These are phyloP conservation scores for Aurelia aurita DNA, from an alignment of 30 jellyfish, hydroid and myxozoan genomes.

Conservation along the genomic window DNA sequence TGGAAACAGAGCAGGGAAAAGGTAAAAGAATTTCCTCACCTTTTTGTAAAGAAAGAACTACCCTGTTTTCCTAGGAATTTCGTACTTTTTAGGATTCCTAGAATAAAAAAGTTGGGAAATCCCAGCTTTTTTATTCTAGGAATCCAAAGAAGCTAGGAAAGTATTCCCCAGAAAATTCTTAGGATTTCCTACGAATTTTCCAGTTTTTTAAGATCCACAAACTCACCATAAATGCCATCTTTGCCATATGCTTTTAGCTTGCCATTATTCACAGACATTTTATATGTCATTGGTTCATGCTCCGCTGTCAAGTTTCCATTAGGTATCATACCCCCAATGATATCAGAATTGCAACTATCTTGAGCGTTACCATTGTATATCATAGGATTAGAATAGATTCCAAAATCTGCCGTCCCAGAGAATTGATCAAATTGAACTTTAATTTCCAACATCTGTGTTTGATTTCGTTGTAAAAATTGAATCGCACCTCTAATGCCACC, in stretches of 20 bases:
- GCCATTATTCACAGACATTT: constrained; percentile 18
- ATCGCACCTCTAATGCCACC: constrained; percentile 64
- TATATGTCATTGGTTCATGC: constrained; percentile 52
- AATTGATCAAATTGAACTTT: constrained; percentile 50
- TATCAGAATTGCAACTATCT: constrained; percentile 56
- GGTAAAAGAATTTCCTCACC: too few relatives aligned
- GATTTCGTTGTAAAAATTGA: constrained; percentile 39
- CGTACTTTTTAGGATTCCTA: too few relatives aligned
- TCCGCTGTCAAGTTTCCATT: constrained; percentile 62
- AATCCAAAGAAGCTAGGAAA: too few relatives aligned
- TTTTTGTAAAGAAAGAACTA: too few relatives aligned
- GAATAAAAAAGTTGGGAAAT: too few relatives aligned
- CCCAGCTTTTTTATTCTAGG: too few relatives aligned
- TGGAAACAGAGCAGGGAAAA: too few relatives aligned
- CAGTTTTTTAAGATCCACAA: background rate
- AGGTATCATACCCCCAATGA: constrained; percentile 36
- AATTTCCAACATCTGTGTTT: constrained; percentile 38
- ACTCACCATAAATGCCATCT: constrained; percentile 55
- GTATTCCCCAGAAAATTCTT: too few relatives aligned
- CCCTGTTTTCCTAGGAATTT: too few relatives aligned
- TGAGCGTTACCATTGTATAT: constrained; percentile 53
- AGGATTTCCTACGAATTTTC: too few relatives aligned
- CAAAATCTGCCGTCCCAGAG: constrained; percentile 41
- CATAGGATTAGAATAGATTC: constrained; percentile 48
- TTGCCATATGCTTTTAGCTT: constrained; percentile 62